phyloP scores from a whole-genome alignment of 2,113 vertebrate species.

The Poecilia latipinna region DNA sequence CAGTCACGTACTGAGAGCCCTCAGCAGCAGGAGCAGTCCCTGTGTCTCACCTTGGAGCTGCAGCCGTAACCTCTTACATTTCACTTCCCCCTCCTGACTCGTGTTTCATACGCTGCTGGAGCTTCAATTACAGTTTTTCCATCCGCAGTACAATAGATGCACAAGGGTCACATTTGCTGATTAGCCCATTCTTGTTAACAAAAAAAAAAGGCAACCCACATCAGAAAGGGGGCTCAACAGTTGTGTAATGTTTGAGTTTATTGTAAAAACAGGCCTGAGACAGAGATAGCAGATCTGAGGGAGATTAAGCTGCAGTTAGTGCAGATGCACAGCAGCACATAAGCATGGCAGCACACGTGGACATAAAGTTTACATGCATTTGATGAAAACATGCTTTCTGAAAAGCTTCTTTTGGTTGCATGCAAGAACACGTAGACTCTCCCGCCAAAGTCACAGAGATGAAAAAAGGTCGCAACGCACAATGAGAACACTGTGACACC shows the following conservation, averaged over 20 bases:
- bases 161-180: conserved; percentile 14
- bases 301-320: conserved; percentile 10
- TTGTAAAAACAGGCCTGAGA: conserved; percentile 12
- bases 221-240: conserved; percentile 12
- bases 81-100: conserved; percentile 30
- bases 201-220: conserved; percentile 4
- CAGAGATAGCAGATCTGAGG: neutral
- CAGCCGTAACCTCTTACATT: conserved; percentile 28
- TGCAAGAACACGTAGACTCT: conserved; percentile 8
- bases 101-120: conserved; percentile 50
- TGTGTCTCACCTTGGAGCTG: conserved; percentile 49
- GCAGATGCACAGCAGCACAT: neutral
- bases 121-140: conserved; percentile 58
- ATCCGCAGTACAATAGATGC: conserved; percentile 41
- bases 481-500: conserved; percentile 4
- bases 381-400: conserved; percentile 1
- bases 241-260: conserved; percentile 45
- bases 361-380: neutral
- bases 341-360: neutral
- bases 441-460: conserved; percentile 16
- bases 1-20: conserved; percentile 20
- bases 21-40: conserved; percentile 9
- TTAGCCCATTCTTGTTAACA: conserved; percentile 6
- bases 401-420: conserved; percentile 14
- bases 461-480: neutral